A percentile compares a stretch with the other conserved stretches of the same genome.
These are phyloP conservation scores for Astatoreochromis straeleni DNA, from an alignment of 2,113 vertebrate species.

Conservation along the genomic window DNA sequence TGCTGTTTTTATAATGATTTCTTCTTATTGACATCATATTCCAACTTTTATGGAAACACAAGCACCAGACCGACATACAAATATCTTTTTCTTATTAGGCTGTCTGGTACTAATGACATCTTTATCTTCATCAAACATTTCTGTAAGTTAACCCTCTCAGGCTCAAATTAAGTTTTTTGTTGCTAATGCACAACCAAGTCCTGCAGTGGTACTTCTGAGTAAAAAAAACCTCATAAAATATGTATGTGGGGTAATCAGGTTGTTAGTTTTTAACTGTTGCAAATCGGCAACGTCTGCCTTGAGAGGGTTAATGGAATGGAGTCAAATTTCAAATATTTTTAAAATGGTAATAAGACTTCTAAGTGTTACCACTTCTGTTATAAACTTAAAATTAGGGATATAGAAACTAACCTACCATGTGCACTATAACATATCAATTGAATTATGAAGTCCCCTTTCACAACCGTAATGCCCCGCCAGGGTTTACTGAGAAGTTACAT, in stretches of 20 bases:
- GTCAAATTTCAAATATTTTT: neutral
- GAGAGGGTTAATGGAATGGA: neutral
- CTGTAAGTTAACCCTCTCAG: neutral
- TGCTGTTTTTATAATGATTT: neutral
- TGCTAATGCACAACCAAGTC: neutral
- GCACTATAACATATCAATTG: neutral
- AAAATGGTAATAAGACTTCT: neutral
- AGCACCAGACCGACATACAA: neutral
- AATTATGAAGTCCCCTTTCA: neutral
- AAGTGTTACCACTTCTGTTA: neutral
- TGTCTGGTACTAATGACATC: neutral
- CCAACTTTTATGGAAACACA: neutral
- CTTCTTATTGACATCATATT: neutral
- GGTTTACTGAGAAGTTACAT: constrained; percentile 74
- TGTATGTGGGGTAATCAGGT: neutral
- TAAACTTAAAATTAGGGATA: neutral
- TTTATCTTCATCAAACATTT: neutral
- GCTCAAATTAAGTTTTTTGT: neutral
- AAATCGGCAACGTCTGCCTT: neutral
- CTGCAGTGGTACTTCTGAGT: neutral
- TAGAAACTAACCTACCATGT: neutral
- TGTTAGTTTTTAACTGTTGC: neutral
- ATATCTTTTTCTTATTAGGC: neutral
- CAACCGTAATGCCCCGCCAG: neutral
- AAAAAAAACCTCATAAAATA: neutral